These are phyloP conservation scores for Watsonalla cultraria DNA, from an alignment of 2,888 invertebrate species.

Conservation along the genomic window DNA sequence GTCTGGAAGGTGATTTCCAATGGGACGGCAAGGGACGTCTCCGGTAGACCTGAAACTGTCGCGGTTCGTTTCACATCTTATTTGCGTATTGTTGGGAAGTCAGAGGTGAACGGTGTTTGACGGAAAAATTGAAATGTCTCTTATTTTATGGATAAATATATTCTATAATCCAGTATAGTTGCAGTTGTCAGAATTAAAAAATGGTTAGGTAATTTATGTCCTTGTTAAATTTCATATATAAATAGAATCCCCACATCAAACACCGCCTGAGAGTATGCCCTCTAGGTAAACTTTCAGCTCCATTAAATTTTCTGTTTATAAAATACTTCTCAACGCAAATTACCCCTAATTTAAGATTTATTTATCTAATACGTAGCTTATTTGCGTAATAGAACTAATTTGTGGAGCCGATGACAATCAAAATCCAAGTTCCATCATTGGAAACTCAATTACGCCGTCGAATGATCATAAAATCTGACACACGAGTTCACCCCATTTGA, in stretches of 20 bases:
- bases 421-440: conserved; percentile 8
- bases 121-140: neutral
- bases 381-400: neutral
- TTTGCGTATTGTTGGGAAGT: conserved; percentile 59
- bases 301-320: too few species aligned
- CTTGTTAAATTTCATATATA: too few species aligned
- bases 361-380: too few species aligned
- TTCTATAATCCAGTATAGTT: too few species aligned
- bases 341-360: too few species aligned
- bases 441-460: conserved; percentile 18
- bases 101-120: conserved; percentile 41
- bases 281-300: too few species aligned
- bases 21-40: conserved; percentile 58
- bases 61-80: conserved; percentile 65
- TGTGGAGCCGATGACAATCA: conserved; percentile 6
- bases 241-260: too few species aligned
- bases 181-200: too few species aligned
- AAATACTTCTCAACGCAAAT: too few species aligned
- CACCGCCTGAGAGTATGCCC: too few species aligned
- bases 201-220: too few species aligned
- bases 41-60: conserved; percentile 67
- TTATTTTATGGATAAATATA: neutral
- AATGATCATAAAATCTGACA: conserved; percentile 37
- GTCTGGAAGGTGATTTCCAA: conserved; percentile 60
- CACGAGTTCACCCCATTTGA: conserved; percentile 52